These are phyloP conservation scores for Pygathrix nemaeus DNA, from an alignment of 2,113 vertebrate genomes.

Conservation along the genomic window DNA sequence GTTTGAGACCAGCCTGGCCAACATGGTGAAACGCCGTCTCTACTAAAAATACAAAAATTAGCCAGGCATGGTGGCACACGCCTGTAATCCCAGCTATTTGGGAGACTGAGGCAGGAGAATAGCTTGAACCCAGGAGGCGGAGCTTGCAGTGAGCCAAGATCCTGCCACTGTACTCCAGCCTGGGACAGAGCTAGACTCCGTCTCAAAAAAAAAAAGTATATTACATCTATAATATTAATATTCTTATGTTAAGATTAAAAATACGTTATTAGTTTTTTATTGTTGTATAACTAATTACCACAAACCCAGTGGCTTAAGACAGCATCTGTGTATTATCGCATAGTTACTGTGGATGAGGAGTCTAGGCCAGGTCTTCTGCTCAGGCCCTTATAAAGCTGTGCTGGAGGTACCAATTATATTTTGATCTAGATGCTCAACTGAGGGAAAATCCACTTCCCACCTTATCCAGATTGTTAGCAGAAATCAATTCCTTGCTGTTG, in stretches of 20 bases:
- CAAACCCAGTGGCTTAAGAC: neutral
- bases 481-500: neutral
- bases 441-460: neutral
- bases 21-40: too few relatives aligned
- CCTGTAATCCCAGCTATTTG: too few relatives aligned
- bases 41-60: too few relatives aligned
- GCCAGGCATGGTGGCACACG: too few relatives aligned
- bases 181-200: too few relatives aligned
- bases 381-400: neutral
- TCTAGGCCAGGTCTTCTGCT: neutral
- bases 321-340: neutral
- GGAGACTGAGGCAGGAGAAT: too few relatives aligned
- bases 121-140: too few relatives aligned
- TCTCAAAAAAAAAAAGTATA: neutral
- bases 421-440: neutral
- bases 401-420: too few relatives aligned
- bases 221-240: neutral
- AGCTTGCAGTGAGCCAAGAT: too few relatives aligned
- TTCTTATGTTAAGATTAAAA: neutral
- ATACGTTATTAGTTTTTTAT: neutral
- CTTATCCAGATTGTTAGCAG: too few relatives aligned
- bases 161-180: too few relatives aligned
- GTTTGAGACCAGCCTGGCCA: too few relatives aligned
- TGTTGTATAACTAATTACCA: neutral
- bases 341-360: neutral